These are phyloP conservation scores for Gobiocypris rarus DNA, from an alignment of 2,113 vertebrate species.

Conservation along the genomic window DNA sequence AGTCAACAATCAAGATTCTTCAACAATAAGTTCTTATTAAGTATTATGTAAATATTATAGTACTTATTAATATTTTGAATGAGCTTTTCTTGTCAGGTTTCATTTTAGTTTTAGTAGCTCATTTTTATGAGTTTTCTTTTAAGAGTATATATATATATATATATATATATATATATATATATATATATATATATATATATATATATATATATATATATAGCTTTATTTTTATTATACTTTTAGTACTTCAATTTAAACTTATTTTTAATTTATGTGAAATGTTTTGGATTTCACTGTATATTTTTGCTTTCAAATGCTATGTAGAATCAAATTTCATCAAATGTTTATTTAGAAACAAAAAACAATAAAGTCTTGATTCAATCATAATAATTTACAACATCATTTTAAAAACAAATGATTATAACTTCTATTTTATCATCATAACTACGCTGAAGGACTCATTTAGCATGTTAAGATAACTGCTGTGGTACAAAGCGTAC, in stretches of 20 bases:
- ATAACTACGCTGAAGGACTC: not conserved
- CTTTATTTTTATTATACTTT: not conserved
- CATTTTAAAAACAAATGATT: not conserved
- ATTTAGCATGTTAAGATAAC: conserved; percentile 18
- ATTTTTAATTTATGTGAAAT: not conserved
- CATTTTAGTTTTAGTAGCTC: not conserved
- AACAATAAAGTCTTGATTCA: too few species aligned
- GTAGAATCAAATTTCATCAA: not conserved
- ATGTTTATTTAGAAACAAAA: not conserved
- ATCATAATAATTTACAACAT: not conserved
- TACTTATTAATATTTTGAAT: not conserved
- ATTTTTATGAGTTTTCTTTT: not conserved
- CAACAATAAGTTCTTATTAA: not conserved
- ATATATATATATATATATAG: not conserved
- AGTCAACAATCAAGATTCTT: too few species aligned
- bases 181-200: too few species aligned
- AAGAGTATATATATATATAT: too few species aligned
- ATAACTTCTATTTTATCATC: not conserved
- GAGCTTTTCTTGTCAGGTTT: not conserved
- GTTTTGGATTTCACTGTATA: not conserved
- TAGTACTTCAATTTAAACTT: not conserved
- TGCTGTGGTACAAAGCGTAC: conserved; percentile 1
- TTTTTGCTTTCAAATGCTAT: not conserved
- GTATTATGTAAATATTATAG: not conserved
- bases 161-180: too few species aligned